Evolutionary conservation across 2,797 vertebrate genomes (phyloP).

Genomic region (Tokudaia tokunoshimensis): DNA sequence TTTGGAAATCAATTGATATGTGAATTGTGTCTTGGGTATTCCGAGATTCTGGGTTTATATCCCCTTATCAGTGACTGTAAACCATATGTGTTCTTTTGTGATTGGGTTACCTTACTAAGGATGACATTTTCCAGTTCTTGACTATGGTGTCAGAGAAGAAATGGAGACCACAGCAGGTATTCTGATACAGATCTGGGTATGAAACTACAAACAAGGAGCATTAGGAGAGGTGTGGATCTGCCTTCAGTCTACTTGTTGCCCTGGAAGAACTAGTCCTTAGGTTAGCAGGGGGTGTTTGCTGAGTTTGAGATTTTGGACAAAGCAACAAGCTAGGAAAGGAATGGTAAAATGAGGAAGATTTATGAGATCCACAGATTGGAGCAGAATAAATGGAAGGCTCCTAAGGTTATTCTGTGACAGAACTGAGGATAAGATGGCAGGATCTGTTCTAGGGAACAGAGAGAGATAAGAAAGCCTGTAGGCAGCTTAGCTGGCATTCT

Average conservation of each 20-base stretch:
- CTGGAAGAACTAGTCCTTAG: background rate
- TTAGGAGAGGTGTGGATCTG: background rate
- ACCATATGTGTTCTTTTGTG: no score
- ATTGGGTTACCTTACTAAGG: no score
- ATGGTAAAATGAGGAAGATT: background rate
- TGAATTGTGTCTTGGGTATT: no score
- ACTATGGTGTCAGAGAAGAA: background rate
- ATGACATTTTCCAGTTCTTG: background rate
- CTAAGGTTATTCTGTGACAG: background rate
- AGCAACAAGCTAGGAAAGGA: background rate
- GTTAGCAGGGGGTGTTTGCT: background rate
- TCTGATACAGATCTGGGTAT: background rate
- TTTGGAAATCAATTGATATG: no score
- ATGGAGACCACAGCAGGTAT: background rate
- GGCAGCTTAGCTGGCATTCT: background rate
- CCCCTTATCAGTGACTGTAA: no score
- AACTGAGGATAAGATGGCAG: background rate
- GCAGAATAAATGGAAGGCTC: background rate
- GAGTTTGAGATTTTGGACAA: background rate
- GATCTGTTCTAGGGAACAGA: background rate
- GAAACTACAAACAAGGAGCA: background rate
- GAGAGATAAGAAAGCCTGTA: rapidly evolving
- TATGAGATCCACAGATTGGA: background rate
- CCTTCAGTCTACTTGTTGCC: background rate
- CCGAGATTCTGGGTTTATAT: no score